phyloP scores from a whole-genome alignment of 2,888 invertebrate genomes.

The Ormyrus thymus region DNA sequence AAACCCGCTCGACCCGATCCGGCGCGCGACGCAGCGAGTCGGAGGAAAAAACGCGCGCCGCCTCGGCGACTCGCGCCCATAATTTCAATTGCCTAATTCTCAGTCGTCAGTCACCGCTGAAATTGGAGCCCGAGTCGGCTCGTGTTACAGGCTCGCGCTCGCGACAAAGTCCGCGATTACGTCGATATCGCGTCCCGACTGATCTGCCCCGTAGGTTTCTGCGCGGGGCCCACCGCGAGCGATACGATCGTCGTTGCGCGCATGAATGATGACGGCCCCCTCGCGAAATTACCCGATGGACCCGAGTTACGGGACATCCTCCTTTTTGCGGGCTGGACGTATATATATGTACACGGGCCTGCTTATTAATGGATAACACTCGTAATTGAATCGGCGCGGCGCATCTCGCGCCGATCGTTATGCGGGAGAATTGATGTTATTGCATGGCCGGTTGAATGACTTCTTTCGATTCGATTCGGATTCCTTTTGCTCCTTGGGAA shows the following conservation, averaged over 20 bases:
- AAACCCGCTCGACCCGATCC: conserved; percentile 12
- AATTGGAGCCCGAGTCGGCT: no score
- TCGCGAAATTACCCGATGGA: conserved; percentile 21
- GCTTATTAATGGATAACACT: conserved; percentile 36
- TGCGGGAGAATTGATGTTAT: conserved; percentile 36
- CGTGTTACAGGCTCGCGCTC: no score
- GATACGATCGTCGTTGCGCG: conserved; percentile 16
- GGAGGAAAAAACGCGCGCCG: neutral
- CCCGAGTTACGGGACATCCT: neutral
- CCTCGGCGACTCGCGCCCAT: conserved; percentile 39
- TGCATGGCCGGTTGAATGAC: conserved; percentile 10
- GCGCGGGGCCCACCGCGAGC: neutral
- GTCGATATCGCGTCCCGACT: no score
- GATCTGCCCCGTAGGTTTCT: no score
- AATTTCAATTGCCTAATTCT: conserved; percentile 50
- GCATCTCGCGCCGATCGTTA: conserved; percentile 14
- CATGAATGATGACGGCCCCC: conserved; percentile 27
- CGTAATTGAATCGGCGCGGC: conserved; percentile 40
- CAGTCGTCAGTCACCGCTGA: conserved; percentile 4
- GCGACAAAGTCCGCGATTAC: no score
- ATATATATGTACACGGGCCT: neutral
- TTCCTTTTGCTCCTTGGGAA: no score
- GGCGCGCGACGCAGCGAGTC: conserved; percentile 34
- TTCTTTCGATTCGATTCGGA: conserved; percentile 13
- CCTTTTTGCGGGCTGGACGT: neutral